Base-by-base conservation (phyloP, 92 coral and sea anemone genomes). In the Plumapathes pennacea region DNA sequence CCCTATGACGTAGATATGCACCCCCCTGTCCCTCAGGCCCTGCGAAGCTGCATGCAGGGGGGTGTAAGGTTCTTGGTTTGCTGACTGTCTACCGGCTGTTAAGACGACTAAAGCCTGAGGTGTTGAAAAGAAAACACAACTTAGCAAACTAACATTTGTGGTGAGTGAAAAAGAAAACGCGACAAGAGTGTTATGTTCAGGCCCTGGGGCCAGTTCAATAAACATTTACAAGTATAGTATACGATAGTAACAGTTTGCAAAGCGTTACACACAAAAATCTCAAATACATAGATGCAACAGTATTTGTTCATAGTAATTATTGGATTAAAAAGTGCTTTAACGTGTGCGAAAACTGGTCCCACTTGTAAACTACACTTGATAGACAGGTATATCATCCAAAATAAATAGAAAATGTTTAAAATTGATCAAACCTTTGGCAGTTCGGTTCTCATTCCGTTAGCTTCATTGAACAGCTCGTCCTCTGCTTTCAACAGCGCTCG, bases 371-470 rank as follows among this genome's bases (percentile, higher is more conserved):
- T n/a, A n/a, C n/a, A n/a, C n/a, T n/a, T n/a, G n/a, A n/a, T n/a
- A n/a, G n/a, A n/a, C n/a, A n/a, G n/a, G n/a, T n/a, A n/a, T n/a
- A n/a, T n/a, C n/a, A n/a, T n/a, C n/a, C n/a, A n/a, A n/a, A n/a
- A n/a, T n/a, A n/a, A n/a, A n/a, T n/a, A n/a, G n/a, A n/a, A n/a
- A n/a, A n/a, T n/a, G n/a, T n/a, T n/a, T n/a, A n/a, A n/a, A n/a
- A n/a, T n/a, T n/a, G n/a, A n/a, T n/a, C 36, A 29, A 34, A 82
- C 89, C 89, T 75, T 67, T 10, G 51, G 50, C 32, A 71, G 57
- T 10, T 43, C 55, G 23, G 29, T 26, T 62, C 83, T 74, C 89
- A 74, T 75, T 46, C 89, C 83, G 4, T 44, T 68, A 22, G 63
- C 57, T 44, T 60, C 68, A 31, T 33, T 66, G 25, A 82, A 82